phyloP scores from a whole-genome alignment of 2,113 vertebrate species.

The Pelecanoides urinatrix region DNA sequence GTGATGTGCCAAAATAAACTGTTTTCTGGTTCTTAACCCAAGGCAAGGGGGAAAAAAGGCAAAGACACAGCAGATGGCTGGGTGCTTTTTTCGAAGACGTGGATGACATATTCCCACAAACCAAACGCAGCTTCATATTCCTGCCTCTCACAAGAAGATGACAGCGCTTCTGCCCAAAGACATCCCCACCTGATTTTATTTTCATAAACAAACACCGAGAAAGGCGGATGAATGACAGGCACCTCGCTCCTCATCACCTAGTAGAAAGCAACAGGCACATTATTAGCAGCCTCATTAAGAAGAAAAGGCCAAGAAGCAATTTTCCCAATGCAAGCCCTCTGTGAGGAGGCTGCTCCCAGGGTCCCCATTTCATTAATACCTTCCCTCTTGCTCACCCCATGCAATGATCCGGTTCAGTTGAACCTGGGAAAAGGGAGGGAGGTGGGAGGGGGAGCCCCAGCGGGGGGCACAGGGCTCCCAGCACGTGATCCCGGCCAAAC shows the following conservation, averaged over 20 bases:
- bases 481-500: not conserved
- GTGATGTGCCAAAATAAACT: not conserved
- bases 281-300: not conserved
- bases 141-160: not conserved
- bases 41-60: not conserved
- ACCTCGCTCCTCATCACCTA: fast-evolving
- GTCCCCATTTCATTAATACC: not conserved
- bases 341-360: fast-evolving
- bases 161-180: not conserved
- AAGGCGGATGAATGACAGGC: not conserved
- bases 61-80: not conserved
- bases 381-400: not conserved
- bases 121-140: not conserved
- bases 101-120: not conserved
- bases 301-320: not conserved
- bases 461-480: not conserved
- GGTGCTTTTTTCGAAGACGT: fast-evolving
- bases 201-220: not conserved
- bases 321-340: not conserved
- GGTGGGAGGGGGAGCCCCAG: not conserved
- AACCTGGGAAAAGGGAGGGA: not conserved
- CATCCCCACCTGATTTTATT: not conserved
- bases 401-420: not conserved
- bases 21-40: not conserved
- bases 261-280: not conserved